phyloP scores from a whole-genome alignment of 2,888 invertebrate genomes.

The Choristoneura rosaceana region DNA sequence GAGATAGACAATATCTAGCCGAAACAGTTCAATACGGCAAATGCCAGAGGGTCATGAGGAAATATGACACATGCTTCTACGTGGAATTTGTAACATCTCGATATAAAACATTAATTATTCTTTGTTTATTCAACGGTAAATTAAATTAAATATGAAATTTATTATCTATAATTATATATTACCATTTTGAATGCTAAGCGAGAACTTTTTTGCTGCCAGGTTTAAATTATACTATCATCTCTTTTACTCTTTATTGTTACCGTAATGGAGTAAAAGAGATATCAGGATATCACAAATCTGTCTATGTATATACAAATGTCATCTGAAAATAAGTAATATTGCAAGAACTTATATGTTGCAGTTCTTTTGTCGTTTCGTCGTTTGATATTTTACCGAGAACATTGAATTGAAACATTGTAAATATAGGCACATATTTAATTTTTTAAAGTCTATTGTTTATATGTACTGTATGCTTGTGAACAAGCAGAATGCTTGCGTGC shows the following conservation, averaged over 20 bases:
- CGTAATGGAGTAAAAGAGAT: conserved; percentile 24
- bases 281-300: background rate
- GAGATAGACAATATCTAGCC: conserved; percentile 58
- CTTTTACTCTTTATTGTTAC: conserved; percentile 6
- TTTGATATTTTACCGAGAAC: too few species aligned
- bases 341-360: too few species aligned
- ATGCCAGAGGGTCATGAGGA: conserved; percentile 30
- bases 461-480: too few species aligned
- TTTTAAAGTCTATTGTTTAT: too few species aligned
- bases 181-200: too few species aligned
- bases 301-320: background rate
- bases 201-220: background rate
- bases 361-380: too few species aligned
- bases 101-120: background rate
- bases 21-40: conserved; percentile 39
- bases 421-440: too few species aligned
- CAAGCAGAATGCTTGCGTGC: too few species aligned
- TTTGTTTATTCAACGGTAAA: background rate
- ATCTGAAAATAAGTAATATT: too few species aligned
- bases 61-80: background rate
- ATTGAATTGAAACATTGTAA: too few species aligned
- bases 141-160: background rate
- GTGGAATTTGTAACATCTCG: background rate
- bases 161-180: background rate
- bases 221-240: conserved; percentile 18